Evolutionary conservation across 2,888 invertebrate genomes (phyloP).

Genomic region (Neocrepidodera transversa): DNA sequence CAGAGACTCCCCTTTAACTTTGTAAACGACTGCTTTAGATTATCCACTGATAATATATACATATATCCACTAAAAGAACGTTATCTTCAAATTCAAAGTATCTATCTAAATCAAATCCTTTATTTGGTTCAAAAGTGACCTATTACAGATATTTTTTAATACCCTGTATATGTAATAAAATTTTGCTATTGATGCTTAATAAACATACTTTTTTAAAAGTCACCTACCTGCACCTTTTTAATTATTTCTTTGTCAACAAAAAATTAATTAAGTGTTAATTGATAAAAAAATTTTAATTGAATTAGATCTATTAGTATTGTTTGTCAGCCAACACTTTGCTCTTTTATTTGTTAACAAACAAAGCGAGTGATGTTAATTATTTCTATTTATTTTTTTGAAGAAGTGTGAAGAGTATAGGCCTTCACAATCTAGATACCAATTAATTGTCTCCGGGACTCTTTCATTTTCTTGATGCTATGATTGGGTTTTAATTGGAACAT

Average conservation of each 20-base stretch:
- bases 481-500: conserved; percentile 40
- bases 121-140: no score
- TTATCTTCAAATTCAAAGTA: no score
- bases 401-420: conserved; percentile 30
- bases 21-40: no score
- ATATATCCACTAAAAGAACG: no score
- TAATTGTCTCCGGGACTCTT: conserved; percentile 39
- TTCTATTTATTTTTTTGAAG: conserved; percentile 49
- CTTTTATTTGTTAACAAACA: conserved; percentile 56
- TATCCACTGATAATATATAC: no score
- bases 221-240: conserved; percentile 50
- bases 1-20: no score
- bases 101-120: no score
- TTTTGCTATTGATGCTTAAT: no score
- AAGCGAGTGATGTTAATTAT: conserved; percentile 52
- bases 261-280: conserved; percentile 54
- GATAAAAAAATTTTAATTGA: conserved; percentile 53
- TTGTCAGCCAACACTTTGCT: conserved; percentile 43
- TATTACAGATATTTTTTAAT: no score
- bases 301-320: conserved; percentile 52
- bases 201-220: conserved; percentile 46
- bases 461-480: conserved; percentile 39
- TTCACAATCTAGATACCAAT: conserved; percentile 41
- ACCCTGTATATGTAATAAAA: no score
- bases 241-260: conserved; percentile 52